These are phyloP conservation scores for Cyclura pinguis DNA, from an alignment of 2,797 vertebrate genomes.

Conservation along the genomic window DNA sequence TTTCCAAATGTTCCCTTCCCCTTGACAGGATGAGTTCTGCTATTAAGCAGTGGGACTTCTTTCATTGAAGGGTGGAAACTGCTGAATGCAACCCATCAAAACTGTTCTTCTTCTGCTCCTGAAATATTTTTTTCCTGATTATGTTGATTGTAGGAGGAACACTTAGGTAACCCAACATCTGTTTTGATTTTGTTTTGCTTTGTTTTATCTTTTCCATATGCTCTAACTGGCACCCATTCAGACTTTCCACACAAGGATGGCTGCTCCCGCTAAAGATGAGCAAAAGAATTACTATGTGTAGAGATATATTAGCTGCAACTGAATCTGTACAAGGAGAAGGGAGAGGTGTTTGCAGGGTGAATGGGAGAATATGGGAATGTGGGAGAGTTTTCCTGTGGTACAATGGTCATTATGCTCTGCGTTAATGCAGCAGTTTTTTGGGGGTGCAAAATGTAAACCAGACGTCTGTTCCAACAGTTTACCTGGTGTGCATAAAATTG, in stretches of 20 bases:
- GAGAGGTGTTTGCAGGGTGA: not conserved
- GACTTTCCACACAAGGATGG: not conserved
- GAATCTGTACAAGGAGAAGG: not conserved
- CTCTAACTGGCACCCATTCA: not conserved
- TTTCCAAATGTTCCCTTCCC: not conserved
- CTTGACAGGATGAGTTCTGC: not conserved
- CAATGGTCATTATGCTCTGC: not conserved
- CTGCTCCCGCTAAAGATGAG: not conserved
- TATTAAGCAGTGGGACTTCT: not conserved
- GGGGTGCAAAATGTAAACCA: not conserved
- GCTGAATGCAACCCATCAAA: not conserved
- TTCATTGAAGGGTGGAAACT: not conserved
- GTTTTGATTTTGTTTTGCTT: not conserved
- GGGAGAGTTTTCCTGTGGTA: not conserved
- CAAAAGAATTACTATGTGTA: not conserved
- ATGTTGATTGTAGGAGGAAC: not conserved
- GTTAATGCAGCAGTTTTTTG: not conserved
- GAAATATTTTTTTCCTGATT: not conserved
- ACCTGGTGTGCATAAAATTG: constrained; percentile 16
- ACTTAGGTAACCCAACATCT: not conserved
- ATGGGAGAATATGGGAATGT: not conserved
- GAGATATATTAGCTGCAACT: not conserved
- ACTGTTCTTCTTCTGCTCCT: not conserved
- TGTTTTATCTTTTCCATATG: not conserved
- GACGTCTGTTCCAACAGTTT: not conserved